phyloP scores from a whole-genome alignment of 2,797 vertebrate genomes.

The Platyrinchus mystaceus region DNA sequence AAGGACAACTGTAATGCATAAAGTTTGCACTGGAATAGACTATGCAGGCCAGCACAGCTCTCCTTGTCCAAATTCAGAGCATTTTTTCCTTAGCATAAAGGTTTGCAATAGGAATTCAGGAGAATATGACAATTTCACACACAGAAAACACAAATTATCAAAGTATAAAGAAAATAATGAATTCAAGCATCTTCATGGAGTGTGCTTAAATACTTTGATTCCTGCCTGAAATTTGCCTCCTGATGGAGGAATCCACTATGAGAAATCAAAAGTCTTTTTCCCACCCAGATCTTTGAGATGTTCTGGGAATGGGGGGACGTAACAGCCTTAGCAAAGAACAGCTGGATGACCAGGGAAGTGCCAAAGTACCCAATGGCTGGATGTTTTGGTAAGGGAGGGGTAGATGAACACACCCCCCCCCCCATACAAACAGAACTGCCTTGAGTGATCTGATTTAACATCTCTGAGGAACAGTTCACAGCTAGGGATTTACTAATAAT shows the following conservation, averaged over 20 bases:
- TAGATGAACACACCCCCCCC: not conserved
- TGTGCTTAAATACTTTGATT: not conserved
- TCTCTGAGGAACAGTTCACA: not conserved
- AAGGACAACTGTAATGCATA: not conserved
- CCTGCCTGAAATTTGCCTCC: not conserved
- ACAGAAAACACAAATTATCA: fast-evolving
- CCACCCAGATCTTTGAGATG: not conserved
- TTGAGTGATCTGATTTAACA: not conserved
- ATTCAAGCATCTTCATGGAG: not conserved
- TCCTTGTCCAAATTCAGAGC: not conserved
- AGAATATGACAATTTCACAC: not conserved
- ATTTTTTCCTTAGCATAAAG: not conserved
- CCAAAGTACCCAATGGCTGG: not conserved
- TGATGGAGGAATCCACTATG: not conserved
- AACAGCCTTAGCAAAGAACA: not conserved
- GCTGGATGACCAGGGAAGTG: not conserved
- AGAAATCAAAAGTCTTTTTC: not conserved
- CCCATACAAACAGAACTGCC: not conserved
- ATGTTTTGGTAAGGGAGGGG: not conserved
- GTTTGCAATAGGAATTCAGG: not conserved
- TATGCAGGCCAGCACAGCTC: not conserved
- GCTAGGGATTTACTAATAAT: not conserved
- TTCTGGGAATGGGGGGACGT: not conserved
- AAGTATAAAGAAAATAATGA: not conserved
- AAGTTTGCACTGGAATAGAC: not conserved